Percentiles rank a stretch among this genome's conserved stretches.
phyloP scores from a whole-genome alignment of 2,888 invertebrate genomes.

The Thera britannica region DNA sequence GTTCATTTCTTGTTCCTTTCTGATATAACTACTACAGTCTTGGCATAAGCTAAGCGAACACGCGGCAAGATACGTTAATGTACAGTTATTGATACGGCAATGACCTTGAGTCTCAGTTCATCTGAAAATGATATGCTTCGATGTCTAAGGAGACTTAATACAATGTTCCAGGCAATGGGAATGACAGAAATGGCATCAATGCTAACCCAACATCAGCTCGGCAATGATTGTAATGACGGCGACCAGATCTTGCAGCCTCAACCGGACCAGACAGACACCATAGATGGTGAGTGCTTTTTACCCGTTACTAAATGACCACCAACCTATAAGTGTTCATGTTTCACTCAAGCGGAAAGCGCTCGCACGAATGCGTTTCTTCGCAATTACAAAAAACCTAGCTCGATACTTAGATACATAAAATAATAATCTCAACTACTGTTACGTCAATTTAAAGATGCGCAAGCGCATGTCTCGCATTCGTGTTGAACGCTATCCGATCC shows the following conservation, averaged over 20 bases:
- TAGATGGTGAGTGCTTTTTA: conserved; percentile 87
- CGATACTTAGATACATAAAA: conserved; percentile 14
- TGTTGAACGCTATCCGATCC: conserved; percentile 26
- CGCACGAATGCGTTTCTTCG: conserved; percentile 33
- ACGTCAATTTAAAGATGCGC: conserved; percentile 18
- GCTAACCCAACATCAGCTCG: conserved; percentile 85
- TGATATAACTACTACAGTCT: not conserved
- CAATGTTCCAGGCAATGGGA: conserved; percentile 83
- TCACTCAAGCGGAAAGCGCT: conserved; percentile 31
- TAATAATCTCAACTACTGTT: conserved; percentile 26
- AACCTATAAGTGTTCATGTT: conserved; percentile 34
- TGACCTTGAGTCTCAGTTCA: conserved; percentile 22
- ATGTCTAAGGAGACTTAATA: conserved; percentile 24
- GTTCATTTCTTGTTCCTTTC: not conserved
- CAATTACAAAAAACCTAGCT: conserved; percentile 27
- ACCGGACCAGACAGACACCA: conserved; percentile 89
- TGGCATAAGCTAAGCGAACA: conserved; percentile 8
- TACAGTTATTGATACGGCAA: conserved; percentile 33
- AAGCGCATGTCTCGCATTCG: conserved; percentile 19
- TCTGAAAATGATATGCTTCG: conserved; percentile 1
- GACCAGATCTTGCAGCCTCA: conserved; percentile 86
- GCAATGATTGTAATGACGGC: conserved; percentile 85
- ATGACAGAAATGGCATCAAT: conserved; percentile 87
- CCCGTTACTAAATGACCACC: conserved; percentile 40
- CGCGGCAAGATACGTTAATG: conserved; percentile 19